These are phyloP conservation scores for Yponomeuta plumbellus DNA, from an alignment of 2,888 invertebrate species.

Conservation along the genomic window DNA sequence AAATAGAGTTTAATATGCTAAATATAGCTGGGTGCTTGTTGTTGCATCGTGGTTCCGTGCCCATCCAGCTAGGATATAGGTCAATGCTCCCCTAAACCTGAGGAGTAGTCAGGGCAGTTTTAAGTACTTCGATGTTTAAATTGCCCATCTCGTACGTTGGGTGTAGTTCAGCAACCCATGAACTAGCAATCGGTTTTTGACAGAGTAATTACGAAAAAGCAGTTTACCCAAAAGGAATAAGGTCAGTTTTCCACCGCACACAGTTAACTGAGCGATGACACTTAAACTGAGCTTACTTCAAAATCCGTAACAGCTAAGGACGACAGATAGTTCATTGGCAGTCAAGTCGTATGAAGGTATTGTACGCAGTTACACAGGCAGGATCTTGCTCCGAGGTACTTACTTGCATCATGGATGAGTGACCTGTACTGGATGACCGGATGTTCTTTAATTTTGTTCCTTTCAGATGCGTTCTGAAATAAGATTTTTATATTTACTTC, in stretches of 20 bases:
- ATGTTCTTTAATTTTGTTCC: background rate
- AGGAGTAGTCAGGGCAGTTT: constrained; percentile 68
- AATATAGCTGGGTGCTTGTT: constrained; percentile 34
- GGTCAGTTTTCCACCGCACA: too few species aligned
- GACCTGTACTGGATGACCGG: background rate
- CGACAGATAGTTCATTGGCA: too few species aligned
- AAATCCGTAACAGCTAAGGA: too few species aligned
- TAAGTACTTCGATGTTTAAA: constrained; percentile 72
- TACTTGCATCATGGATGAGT: background rate
- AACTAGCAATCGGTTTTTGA: too few species aligned
- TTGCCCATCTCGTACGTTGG: constrained; percentile 70
- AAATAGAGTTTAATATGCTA: constrained; percentile 66
- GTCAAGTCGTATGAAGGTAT: background rate
- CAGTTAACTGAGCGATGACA: too few species aligned
- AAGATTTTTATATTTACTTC: background rate
- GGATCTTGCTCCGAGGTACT: constrained; percentile 42
- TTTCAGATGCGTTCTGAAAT: background rate
- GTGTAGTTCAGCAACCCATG: constrained; percentile 21
- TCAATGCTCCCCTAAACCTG: constrained; percentile 76
- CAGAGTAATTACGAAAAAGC: too few species aligned
- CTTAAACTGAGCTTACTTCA: too few species aligned
- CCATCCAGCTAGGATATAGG: constrained; percentile 70
- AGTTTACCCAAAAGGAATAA: too few species aligned
- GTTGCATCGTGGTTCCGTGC: constrained; percentile 52
- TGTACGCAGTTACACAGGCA: constrained; percentile 62